Base-by-base conservation (phyloP, 2,797 vertebrate species). In the Pseudochaenichthys georgianus region DNA sequence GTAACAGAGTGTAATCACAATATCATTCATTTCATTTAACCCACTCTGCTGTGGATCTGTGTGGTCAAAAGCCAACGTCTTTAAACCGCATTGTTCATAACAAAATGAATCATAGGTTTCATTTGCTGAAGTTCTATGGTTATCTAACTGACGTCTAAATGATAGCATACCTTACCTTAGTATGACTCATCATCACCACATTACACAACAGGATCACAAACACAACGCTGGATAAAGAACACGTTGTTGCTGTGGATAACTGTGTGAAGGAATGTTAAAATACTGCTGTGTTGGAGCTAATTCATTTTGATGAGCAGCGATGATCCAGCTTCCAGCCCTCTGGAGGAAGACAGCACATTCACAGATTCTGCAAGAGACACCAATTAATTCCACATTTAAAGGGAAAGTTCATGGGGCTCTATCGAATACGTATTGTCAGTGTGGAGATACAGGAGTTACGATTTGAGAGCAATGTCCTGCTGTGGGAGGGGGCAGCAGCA, bases 221-320 rank as follows among this genome's bases (percentile, higher is more conserved):
- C 45, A 60, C 58, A 64, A 45, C 78, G 28, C 65, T 63, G 70
- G 51, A 73, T 73, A 60, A 78, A 48, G 58, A 64, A 69, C 69
- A 54, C 21, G 53, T 79, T 68, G 75, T 80, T 28, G 66, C 78
- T 61, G 53, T 48, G 21, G 53, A 21, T 61, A 60, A 55, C 54
- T 42, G 46, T 64, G 58, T 70, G 66, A 77, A 70, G 65, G 67
- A 59, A 53, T 43, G 65, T 31, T 59, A 21, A 77, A 70, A 81
- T 83, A 48, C 50, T 59, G 16, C 61, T 80, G 65, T 64, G 58
- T 55, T 75, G 42, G 23, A 63, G 66, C 71, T 85, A 83, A 84
- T 85, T 71, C 77, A 17, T 64, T 57, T 82, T 81, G 78, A 82
- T 87, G 75, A 70, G 72, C 75, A 62, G 70, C 66, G 61, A 16